A percentile compares a stretch with the other conserved stretches of the same genome.
These are phyloP conservation scores for Malurus leucopterus DNA, from an alignment of 2,797 vertebrate genomes.

Conservation along the genomic window DNA sequence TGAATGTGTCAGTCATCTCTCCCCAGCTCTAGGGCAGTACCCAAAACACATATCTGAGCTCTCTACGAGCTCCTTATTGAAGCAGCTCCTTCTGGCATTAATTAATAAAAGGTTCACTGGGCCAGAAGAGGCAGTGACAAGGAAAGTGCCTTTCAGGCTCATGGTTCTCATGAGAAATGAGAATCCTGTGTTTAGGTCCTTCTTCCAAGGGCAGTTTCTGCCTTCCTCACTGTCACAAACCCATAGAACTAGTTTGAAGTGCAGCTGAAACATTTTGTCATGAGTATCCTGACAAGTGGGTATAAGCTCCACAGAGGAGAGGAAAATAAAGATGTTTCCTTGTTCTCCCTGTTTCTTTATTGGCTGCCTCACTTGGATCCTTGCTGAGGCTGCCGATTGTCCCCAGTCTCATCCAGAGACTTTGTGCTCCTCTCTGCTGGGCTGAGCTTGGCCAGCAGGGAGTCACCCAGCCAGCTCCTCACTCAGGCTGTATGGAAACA, in stretches of 20 bases:
- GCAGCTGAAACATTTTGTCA: background rate
- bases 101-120: background rate
- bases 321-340: background rate
- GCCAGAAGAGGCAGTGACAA: background rate
- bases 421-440: background rate
- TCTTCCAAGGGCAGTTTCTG: background rate
- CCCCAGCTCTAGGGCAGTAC: background rate
- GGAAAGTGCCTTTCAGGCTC: background rate
- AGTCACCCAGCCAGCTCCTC: background rate
- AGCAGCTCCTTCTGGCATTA: background rate
- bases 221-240: background rate
- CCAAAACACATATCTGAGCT: background rate
- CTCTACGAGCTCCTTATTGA: background rate
- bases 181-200: background rate
- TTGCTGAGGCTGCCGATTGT: background rate
- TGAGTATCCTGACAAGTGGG: background rate
- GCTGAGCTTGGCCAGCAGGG: background rate
- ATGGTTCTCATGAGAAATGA: background rate
- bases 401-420: background rate
- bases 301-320: background rate
- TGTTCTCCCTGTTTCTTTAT: background rate
- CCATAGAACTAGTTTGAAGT: background rate
- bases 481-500: background rate
- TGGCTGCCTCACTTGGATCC: rapidly evolving
- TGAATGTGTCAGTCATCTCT: background rate